Conservation (phyloP, 2,888 invertebrate species). For the Himalopsyche tibetana region DNA sequence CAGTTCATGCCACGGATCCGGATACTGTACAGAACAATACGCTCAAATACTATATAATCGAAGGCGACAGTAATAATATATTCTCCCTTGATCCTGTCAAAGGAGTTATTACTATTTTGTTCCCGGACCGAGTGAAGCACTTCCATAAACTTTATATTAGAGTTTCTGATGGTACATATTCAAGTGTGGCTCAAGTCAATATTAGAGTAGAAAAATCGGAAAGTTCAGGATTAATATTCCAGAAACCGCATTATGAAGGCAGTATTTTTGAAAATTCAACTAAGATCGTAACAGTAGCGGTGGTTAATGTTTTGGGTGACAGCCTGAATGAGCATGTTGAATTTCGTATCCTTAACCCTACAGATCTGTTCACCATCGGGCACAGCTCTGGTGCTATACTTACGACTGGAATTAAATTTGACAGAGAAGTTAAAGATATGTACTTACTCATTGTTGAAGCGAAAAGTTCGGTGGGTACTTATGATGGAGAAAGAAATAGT, state of each 20-base stretch:
- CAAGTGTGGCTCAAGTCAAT: constrained; percentile 83
- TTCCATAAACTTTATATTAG: constrained; percentile 85
- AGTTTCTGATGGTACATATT: constrained; percentile 91
- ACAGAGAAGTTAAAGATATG: constrained; percentile 88
- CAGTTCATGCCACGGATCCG: constrained; percentile 85
- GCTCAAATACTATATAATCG: constrained; percentile 87
- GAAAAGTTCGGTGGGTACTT: constrained; percentile 67
- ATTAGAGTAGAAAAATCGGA: constrained; percentile 82
- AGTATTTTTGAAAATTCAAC: constrained; percentile 91
- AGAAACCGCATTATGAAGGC: constrained; percentile 87
- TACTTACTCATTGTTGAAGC: constrained; percentile 93
- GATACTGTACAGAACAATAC: constrained; percentile 80
- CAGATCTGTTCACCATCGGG: constrained; percentile 90
- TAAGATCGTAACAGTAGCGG: constrained; percentile 86
- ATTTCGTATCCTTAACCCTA: constrained; percentile 92
- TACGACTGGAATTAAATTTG: constrained; percentile 89
- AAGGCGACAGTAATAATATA: constrained; percentile 85
- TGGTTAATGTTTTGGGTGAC: constrained; percentile 92
- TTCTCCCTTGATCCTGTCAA: constrained; percentile 84
- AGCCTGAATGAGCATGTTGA: constrained; percentile 91
- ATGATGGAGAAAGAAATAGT: constrained; percentile 70
- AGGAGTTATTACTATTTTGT: constrained; percentile 81
- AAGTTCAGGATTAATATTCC: constrained; percentile 88
- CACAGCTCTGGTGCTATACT: constrained; percentile 93
- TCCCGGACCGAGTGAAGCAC: constrained; percentile 78